Base-by-base conservation (phyloP, 2,113 vertebrate species). In the Cyanistes caeruleus region DNA sequence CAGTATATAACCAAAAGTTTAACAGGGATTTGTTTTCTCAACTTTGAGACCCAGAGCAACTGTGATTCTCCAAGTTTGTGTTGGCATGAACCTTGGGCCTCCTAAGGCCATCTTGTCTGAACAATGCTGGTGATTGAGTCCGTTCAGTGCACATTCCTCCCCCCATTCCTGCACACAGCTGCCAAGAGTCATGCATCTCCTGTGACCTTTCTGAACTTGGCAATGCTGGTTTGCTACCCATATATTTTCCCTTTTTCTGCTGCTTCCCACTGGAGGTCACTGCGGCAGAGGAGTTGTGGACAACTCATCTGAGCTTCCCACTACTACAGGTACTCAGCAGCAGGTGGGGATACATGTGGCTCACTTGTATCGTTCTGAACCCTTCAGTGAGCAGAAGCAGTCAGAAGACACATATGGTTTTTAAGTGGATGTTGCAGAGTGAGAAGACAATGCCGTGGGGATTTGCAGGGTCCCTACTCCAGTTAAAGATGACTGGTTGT, bases 181-280 rank as follows among this genome's bases (percentile, higher is more conserved):
- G 75, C 87, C 90, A 80, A 80, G 15, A 76, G 25, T n/a, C n/a
- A 43, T 28, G 70, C 51, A 89, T 79, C 65, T 95, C 67, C 70
- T 79, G 37, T 69, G 53, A 84, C 70, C 70, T 89, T 89, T 83
- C 82, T 91, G 82, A n/a, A 59, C 63, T 68, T 90, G 72, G 43
- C 68, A 55, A 17, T 48, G 28, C 46, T 60, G 39, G 35, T 84
- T 85, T 80, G 10, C 44, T 62, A 39, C 44, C 24, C 59, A 20
- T 23, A 13, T 0, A 12, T 22, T 88, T 74, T 46, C 55, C 59
- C 60, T 18, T 85, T 85, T 93, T 77, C 75, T 95, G 10, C 25
- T 88, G 63, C 55, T 96, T 94, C 84, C 85, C 77, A 70, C 88
- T 77, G 92, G 78, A 96, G 75, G 75, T 96, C 92, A 94, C 79